A percentile compares a stretch with the other conserved stretches of the same genome.
Evolutionary conservation across 2,888 invertebrate genomes (phyloP).

Genomic region (Hybos culiciformis): DNA sequence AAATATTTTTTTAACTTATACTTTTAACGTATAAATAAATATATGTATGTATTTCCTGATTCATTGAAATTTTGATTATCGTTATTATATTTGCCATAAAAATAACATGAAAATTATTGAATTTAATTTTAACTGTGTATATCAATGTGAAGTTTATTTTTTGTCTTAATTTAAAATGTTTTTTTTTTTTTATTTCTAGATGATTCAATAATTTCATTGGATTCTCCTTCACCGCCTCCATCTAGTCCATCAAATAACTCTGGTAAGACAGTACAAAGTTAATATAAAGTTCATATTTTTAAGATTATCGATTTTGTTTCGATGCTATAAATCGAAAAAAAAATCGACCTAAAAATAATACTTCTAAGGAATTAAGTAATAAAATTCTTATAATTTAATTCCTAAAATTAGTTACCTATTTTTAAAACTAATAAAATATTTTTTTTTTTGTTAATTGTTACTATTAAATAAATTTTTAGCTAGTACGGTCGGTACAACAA

Average conservation of each 20-base stretch:
- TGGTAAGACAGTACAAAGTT: background rate
- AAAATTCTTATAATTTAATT: background rate
- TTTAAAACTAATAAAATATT: background rate
- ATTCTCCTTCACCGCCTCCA: constrained; percentile 28
- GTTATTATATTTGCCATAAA: too few species aligned
- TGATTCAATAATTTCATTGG: constrained; percentile 23
- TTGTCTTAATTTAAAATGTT: constrained; percentile 3
- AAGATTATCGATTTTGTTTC: too few species aligned
- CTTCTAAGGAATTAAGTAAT: background rate
- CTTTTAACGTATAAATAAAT: too few species aligned
- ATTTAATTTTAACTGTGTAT: too few species aligned
- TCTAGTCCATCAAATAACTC: constrained; percentile 18
- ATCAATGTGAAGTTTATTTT: background rate
- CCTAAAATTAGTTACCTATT: background rate
- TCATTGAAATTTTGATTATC: too few species aligned
- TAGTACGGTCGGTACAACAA: background rate
- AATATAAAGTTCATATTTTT: background rate
- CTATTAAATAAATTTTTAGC: background rate
- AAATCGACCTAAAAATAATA: background rate
- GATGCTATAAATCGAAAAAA: too few species aligned
- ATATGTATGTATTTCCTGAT: too few species aligned
- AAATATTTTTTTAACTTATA: too few species aligned
- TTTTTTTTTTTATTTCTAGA: constrained; percentile 12
- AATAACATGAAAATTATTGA: too few species aligned
- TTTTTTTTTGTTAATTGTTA: background rate